Conservation (phyloP, 2,113 vertebrate genomes). For the Scalopus aquaticus region DNA sequence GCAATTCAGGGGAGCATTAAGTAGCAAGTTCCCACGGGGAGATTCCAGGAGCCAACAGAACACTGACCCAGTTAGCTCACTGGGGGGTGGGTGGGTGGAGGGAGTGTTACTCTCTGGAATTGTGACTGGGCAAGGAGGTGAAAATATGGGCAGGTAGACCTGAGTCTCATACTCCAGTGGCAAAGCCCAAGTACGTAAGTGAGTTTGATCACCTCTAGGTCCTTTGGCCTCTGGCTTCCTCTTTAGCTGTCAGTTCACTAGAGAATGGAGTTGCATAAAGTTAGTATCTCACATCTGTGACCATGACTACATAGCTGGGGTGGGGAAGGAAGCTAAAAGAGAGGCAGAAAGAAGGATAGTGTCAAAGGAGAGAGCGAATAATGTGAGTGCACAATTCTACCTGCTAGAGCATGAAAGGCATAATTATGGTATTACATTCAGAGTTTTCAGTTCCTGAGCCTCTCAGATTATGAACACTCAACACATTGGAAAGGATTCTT, state of each 20-base stretch:
- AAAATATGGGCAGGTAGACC: neutral
- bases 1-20: rapidly evolving
- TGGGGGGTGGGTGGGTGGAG: rapidly evolving
- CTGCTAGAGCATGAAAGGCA: neutral
- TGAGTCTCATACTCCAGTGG: too few relatives aligned
- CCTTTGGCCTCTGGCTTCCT: neutral
- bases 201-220: too few relatives aligned
- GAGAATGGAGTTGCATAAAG: rapidly evolving
- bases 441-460: too few relatives aligned
- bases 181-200: neutral
- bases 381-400: neutral
- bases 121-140: neutral
- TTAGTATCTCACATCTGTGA: neutral
- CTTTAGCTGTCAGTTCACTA: too few relatives aligned
- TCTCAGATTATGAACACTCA: too few relatives aligned
- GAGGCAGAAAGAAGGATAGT: neutral
- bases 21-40: neutral
- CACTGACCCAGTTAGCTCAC: neutral
- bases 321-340: neutral
- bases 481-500: too few relatives aligned
- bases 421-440: too few relatives aligned
- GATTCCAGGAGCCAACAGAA: neutral
- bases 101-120: neutral
- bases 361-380: neutral
- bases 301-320: neutral